These are phyloP conservation scores for Ischnus inquisitorius DNA, from an alignment of 2,888 invertebrate species.

Conservation along the genomic window DNA sequence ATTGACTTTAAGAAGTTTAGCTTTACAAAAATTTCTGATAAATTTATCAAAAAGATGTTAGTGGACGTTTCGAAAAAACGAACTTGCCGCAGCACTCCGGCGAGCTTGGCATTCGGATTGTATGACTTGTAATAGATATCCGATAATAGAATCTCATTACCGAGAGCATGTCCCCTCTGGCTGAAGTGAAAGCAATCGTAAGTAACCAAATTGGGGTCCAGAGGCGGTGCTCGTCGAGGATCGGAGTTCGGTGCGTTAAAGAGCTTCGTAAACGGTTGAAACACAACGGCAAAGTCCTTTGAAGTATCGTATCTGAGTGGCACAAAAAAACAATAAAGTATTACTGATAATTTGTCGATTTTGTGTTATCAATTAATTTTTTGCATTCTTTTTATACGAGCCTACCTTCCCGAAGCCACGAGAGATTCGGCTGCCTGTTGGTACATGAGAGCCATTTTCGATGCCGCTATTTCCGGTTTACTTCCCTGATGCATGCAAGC, in stretches of 20 bases:
- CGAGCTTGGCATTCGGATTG: neutral
- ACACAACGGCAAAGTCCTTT: slow-evolving; percentile 90
- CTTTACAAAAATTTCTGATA: no score
- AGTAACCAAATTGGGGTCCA: slow-evolving; percentile 90
- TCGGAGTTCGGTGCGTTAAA: slow-evolving; percentile 88
- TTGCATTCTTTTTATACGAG: no score
- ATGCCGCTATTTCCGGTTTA: slow-evolving; percentile 87
- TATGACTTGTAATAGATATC: neutral
- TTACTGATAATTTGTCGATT: neutral
- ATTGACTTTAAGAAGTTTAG: no score
- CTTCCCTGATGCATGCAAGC: slow-evolving; percentile 90
- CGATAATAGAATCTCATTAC: slow-evolving; percentile 83
- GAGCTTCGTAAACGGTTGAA: slow-evolving; percentile 91
- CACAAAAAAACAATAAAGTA: slow-evolving; percentile 10
- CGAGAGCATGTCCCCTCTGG: slow-evolving; percentile 92
- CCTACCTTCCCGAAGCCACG: slow-evolving; percentile 86
- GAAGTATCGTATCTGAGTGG: slow-evolving; percentile 88
- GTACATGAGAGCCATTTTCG: slow-evolving; percentile 89
- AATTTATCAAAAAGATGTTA: no score
- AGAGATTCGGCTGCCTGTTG: slow-evolving; percentile 89
- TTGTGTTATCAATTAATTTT: neutral
- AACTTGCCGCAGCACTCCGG: neutral
- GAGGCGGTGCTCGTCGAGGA: slow-evolving; percentile 85
- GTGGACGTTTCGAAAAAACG: no score
- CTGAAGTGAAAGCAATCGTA: slow-evolving; percentile 93